Evolutionary conservation across 2,888 invertebrate genomes (phyloP).

Genomic region (Myopa testacea): DNA sequence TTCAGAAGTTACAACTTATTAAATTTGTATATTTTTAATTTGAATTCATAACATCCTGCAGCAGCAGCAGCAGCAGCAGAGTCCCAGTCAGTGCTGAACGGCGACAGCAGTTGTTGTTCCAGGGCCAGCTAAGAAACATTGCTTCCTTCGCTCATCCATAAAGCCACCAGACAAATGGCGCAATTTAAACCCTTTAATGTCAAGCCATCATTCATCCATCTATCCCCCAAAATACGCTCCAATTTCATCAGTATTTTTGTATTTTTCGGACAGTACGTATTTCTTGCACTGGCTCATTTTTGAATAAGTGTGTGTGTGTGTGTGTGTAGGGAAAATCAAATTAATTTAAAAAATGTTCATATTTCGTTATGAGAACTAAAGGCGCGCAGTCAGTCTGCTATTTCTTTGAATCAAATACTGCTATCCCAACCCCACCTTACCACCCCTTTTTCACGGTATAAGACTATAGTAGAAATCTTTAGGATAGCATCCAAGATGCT

Average conservation of each 20-base stretch:
- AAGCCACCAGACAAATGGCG: slow-evolving; percentile 40
- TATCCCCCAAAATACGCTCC: neutral
- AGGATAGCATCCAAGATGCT: neutral
- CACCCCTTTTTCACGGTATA: neutral
- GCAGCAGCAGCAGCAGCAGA: slow-evolving; percentile 36
- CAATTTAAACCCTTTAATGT: slow-evolving; percentile 57
- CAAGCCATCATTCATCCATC: neutral
- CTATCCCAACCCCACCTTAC: neutral
- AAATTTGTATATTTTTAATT: slow-evolving; percentile 67
- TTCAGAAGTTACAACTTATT: slow-evolving; percentile 62
- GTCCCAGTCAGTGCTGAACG: neutral
- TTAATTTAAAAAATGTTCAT: slow-evolving; percentile 63
- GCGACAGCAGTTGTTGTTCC: slow-evolving; percentile 34
- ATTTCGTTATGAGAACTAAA: neutral
- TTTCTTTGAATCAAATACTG: slow-evolving; percentile 14
- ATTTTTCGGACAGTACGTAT: too few relatives aligned
- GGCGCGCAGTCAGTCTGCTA: slow-evolving; percentile 19
- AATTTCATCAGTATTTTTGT: too few relatives aligned
- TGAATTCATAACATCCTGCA: slow-evolving; percentile 64
- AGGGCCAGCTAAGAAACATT: slow-evolving; percentile 3
- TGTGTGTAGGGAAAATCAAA: slow-evolving; percentile 53
- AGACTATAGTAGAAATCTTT: slow-evolving; percentile 14
- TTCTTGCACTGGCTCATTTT: too few relatives aligned
- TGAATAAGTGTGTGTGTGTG: too few relatives aligned
- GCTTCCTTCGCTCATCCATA: neutral